These are phyloP conservation scores for Nebria ingens DNA, from an alignment of 1,140 invertebrate species.

Conservation along the genomic window DNA sequence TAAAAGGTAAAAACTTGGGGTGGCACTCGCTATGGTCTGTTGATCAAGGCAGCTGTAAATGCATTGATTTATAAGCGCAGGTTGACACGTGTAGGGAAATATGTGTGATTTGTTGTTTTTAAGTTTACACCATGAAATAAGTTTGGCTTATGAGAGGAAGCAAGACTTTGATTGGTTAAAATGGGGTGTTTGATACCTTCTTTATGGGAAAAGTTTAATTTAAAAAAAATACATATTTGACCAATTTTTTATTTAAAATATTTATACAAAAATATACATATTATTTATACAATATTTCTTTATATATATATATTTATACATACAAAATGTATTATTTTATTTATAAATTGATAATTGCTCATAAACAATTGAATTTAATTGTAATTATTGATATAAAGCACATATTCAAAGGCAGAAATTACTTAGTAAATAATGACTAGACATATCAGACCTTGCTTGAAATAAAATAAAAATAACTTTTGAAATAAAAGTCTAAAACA, in stretches of 20 bases:
- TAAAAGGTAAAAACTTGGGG: neutral
- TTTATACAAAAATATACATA: neutral
- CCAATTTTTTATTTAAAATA: neutral
- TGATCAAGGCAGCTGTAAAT: constrained; percentile 28
- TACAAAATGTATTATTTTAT: no score
- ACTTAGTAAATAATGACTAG: neutral
- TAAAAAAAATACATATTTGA: neutral
- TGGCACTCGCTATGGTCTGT: constrained; percentile 24
- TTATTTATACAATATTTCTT: neutral
- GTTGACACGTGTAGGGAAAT: constrained; percentile 23
- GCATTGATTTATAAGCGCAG: constrained; percentile 26
- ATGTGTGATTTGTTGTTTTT: no score
- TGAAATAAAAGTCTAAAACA: no score
- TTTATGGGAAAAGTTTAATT: neutral
- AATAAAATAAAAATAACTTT: no score
- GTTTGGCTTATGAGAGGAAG: constrained; percentile 5
- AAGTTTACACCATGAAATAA: no score
- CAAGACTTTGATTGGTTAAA: neutral
- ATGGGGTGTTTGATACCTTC: constrained; percentile 2
- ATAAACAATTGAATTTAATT: no score
- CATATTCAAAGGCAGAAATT: neutral
- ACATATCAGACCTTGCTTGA: neutral
- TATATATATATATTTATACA: neutral
- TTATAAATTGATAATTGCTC: no score
- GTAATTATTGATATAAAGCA: neutral